Conservation (phyloP, 2,113 vertebrate genomes). For the Scopus umbretta region DNA sequence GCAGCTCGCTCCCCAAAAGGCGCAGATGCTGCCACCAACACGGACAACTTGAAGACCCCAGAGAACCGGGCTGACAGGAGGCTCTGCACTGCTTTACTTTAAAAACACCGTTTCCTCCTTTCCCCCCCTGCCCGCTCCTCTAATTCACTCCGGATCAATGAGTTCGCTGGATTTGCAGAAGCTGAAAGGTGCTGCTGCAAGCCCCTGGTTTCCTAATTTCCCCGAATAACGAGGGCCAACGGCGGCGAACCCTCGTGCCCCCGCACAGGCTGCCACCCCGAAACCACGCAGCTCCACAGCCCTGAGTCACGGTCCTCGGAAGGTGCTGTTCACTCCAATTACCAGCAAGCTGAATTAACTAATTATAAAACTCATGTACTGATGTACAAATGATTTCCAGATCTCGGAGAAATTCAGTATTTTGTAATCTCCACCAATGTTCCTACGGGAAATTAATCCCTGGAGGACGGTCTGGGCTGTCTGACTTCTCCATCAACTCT, state of each 20-base stretch:
- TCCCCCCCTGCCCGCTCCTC: not conserved
- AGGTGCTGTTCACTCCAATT: not conserved
- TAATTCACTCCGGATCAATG: not conserved
- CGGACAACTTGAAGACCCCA: not conserved
- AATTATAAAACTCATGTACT: not conserved
- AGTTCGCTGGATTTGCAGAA: no score
- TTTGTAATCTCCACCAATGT: not conserved
- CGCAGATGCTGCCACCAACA: not conserved
- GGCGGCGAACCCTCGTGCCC: not conserved
- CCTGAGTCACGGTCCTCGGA: slow-evolving; percentile 29
- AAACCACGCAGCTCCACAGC: not conserved
- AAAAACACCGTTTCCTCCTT: not conserved
- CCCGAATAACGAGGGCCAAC: not conserved
- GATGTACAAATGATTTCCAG: not conserved
- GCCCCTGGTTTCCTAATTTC: not conserved
- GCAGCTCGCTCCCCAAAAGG: not conserved
- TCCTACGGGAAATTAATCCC: not conserved
- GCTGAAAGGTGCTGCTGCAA: no score
- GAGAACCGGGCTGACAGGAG: not conserved
- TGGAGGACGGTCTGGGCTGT: not conserved
- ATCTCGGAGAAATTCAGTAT: not conserved
- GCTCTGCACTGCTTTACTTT: not conserved
- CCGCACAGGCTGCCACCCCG: not conserved
- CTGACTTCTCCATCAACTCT: not conserved
- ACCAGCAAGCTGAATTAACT: slow-evolving; percentile 49